Base-by-base conservation (phyloP, 2,888 invertebrate species). In the Hyles lineata region DNA sequence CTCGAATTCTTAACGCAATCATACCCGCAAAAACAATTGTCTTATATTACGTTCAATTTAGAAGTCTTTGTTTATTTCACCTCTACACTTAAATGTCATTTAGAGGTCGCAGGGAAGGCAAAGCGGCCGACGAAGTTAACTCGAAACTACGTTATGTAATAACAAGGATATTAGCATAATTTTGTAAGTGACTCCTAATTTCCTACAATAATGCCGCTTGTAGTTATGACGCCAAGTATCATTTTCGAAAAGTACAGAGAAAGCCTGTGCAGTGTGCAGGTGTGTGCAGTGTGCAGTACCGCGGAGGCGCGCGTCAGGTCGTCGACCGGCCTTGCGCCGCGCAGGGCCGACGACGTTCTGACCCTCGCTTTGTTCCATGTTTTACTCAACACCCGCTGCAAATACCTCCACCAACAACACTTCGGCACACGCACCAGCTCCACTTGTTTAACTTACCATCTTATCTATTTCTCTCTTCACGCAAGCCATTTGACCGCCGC, bases 311-410 rank as follows among this genome's bases (percentile, higher is more conserved):
- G 85, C 85, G 89, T 82, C 89, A 88, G 93, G 92, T 94, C 93
- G 90, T 81, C 90, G 94, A 92, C 94, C 94, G 94, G 90, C 94
- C 94, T 94, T 94, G 93, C 93, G 89, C 89, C 81, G 89, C 89
- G 88, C 90, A 87, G 87, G 89, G 90, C 91, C 90, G 87, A 80
- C 85, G 86, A 78, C 82, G 81, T 81, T 82, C 79, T 90, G 90
- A 91, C 92, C 92, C 92, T 87, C 82, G 89, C 89, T 90, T 90
- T 91, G 90, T 91, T 90, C 88, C 84, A 81, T 79, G 82, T 81
- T 82, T 83, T 82, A 80, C 80, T 81, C 85, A 83, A 74, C 81
- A 79, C 83, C 80, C 78, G 73, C 76, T 80, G 79, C 83, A 77
- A 83, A 79, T 78, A 83, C 83, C 76, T 78, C 79, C 75, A 79